Base-by-base conservation (phyloP, 2,888 invertebrate species). In the Pseudococcus viburni region DNA sequence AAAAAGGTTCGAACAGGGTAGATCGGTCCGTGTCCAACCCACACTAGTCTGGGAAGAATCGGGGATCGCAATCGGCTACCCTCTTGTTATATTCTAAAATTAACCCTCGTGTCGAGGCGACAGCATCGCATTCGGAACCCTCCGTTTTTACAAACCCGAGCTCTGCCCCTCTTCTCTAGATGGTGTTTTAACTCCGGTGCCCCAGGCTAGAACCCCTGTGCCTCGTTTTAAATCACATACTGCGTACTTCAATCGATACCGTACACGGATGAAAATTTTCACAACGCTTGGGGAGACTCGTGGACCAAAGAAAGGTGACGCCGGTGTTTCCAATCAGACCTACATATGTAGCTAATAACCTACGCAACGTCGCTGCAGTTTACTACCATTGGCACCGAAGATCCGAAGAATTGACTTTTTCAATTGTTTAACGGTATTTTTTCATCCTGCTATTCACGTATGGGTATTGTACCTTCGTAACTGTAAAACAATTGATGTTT, bases 71-170 rank as follows among this genome's bases (percentile, higher is more conserved):
- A 77, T n/a, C 77, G 39, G 39, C 77, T 77, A 77, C 77, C 77
- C 77, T 77, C 42, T 42, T 73, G 26, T 64, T 73, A 73, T 77
- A 77, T 77, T 77, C 77, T 77, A 77, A 77, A 77, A 77, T 77
- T 77, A 77, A 77, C 77, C 77, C 77, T 77, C 77, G 77, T 42
- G 33, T 77, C 19, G 22, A 12, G 26, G 68, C 55, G 68, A 68
- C 68, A 26, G 26, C 68, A 11, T 22, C 17, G 68, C 9, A 11
- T 1, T 19, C 26, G 77, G 77, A 77, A 77, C 77, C 77, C 77
- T 77, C n/a, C 77, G 77, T 77, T 77, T 77, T 77, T 77, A 77
- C 15, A 42, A 77, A 26, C 77, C 77, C 73, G 15, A 73, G 12
- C 33, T 26, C 73, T 15, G 73, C 73, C 33, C 73, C 73, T 33